Base-by-base conservation (phyloP, 1,140 invertebrate genomes). In the Zaprionus gabonicus region DNA sequence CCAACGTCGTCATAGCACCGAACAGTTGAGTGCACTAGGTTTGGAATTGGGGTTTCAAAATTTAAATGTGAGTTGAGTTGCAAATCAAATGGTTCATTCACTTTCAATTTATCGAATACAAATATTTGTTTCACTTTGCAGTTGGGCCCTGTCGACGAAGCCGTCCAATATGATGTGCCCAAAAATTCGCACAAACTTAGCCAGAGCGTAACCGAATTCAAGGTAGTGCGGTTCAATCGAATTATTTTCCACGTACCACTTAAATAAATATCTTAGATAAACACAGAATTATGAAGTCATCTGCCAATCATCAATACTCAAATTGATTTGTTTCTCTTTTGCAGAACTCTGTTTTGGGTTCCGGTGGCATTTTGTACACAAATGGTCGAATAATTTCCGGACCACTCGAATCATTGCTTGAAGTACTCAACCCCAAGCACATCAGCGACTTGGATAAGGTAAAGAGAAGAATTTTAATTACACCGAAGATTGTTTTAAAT, bases 351-450 rank as follows among this genome's bases (percentile, higher is more conserved):
- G 91, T 92, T 34, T 73, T 92, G 70, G 91, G 91, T 44, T 82
- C 84, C 72, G 87, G 90, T 72, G 91, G 91, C 38, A 87, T 92
- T 53, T 81, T 92, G 83, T 92, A 92, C 64, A 92, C 86, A 83
- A 91, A 91, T 59, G 91, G 84, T 70, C 91, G 81, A 86, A 91
- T 91, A 74, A 87, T 92, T 82, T 93, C 92, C 66, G 92, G 92
- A 12, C 92, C 92, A 64, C 59, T 92, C 60, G 88, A 93, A 7
- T 92, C 92, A 46, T 70, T 93, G 3, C 65, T 91, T 46, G 92
- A 92, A 49, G 59, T 84, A 23, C 80, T 93, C 36, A 80, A 92
- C 63, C 88, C 92, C n/a, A 91, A 91, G 38, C 78, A 85, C 66
- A 76, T 81, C 44, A 71, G 77, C n/a, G 91, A 93, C 57, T 91